Conservation (phyloP, 2,113 vertebrate species). For the Eudyptes chrysolophus region DNA sequence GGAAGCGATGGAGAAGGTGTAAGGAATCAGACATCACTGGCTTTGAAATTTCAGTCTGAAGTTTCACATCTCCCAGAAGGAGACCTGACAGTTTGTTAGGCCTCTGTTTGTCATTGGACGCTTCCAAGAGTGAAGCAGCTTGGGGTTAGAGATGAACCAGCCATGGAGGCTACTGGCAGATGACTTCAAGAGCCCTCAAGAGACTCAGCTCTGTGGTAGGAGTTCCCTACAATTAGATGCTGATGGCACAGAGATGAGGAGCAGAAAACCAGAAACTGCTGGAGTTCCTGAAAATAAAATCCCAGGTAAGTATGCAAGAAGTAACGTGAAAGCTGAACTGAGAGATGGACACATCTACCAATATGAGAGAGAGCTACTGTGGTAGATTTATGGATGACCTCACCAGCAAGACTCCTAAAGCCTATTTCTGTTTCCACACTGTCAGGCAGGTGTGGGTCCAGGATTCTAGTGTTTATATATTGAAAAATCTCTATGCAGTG, state of each 20-base stretch:
- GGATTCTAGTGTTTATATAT: not conserved
- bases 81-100: not conserved
- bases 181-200: not conserved
- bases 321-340: not conserved
- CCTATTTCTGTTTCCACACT: not conserved
- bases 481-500: not conserved
- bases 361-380: not conserved
- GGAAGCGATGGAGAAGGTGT: accelerated
- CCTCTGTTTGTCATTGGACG: not conserved
- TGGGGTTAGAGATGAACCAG: not conserved
- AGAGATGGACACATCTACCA: not conserved
- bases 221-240: not conserved
- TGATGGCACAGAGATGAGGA: not conserved
- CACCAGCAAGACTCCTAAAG: not conserved
- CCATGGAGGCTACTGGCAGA: not conserved
- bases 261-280: not conserved
- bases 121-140: not conserved
- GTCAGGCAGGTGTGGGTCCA: not conserved
- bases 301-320: not conserved
- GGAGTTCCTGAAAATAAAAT: not conserved
- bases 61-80: not conserved
- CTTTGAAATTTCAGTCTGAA: not conserved
- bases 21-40: not conserved
- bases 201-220: not conserved
- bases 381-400: not conserved